phyloP scores from a whole-genome alignment of 2,888 invertebrate genomes.

The Melinopterus prodromus region DNA sequence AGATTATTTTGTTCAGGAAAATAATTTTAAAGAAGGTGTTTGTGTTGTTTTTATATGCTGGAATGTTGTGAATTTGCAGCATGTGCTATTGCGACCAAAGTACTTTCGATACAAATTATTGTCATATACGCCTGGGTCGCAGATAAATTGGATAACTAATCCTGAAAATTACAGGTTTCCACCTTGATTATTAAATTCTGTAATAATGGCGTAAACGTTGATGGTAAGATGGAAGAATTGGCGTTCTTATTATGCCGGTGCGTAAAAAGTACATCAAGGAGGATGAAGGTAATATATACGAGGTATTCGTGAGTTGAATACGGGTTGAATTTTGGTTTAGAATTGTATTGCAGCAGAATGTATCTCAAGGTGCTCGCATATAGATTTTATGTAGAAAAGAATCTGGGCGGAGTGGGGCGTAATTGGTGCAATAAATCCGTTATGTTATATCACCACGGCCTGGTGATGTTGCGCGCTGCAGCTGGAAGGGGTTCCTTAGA shows the following conservation, averaged over 20 bases:
- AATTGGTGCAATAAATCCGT: slow-evolving; percentile 37
- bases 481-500: slow-evolving; percentile 42
- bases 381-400: slow-evolving; percentile 21
- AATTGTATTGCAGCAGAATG: slow-evolving; percentile 6
- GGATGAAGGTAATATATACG: not conserved
- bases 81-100: too few relatives aligned
- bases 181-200: not conserved
- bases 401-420: slow-evolving; percentile 16
- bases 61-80: too few relatives aligned
- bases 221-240: not conserved
- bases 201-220: not conserved
- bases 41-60: too few relatives aligned
- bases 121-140: too few relatives aligned
- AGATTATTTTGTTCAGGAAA: too few relatives aligned
- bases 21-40: too few relatives aligned
- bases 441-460: slow-evolving; percentile 33
- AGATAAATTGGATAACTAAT: too few relatives aligned
- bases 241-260: not conserved
- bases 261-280: not conserved
- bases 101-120: too few relatives aligned
- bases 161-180: too few relatives aligned
- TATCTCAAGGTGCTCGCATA: slow-evolving; percentile 5
- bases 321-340: not conserved
- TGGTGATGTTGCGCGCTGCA: slow-evolving; percentile 30
- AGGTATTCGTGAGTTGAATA: not conserved